A percentile compares a stretch with the other conserved stretches of the same genome.
Conservation (phyloP, 2,113 vertebrate genomes). For the Siniperca chuatsi region DNA sequence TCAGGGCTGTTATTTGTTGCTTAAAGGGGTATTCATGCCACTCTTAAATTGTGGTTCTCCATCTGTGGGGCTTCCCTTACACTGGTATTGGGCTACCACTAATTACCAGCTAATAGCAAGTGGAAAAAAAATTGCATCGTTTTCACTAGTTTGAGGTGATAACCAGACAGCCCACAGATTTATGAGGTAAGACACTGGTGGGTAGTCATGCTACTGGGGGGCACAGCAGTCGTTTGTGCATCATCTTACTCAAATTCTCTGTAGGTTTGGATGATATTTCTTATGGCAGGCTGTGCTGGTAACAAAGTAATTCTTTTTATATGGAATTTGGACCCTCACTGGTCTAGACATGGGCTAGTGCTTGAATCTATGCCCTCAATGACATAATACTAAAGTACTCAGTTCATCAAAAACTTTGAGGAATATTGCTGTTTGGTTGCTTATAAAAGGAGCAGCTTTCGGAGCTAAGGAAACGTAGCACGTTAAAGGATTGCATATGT, state of each 20-base stretch:
- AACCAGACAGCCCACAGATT: slow-evolving; percentile 76
- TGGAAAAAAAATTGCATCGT: slow-evolving; percentile 77
- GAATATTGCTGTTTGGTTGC: slow-evolving; percentile 59
- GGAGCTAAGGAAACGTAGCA: slow-evolving; percentile 45
- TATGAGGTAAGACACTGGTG: slow-evolving; percentile 74
- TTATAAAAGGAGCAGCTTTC: slow-evolving; percentile 61
- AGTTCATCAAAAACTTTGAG: slow-evolving; percentile 62
- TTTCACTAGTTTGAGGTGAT: slow-evolving; percentile 79
- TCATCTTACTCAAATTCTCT: slow-evolving; percentile 50
- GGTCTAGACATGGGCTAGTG: slow-evolving; percentile 76
- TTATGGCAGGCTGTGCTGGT: slow-evolving; percentile 60
- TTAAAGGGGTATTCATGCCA: slow-evolving; percentile 71
- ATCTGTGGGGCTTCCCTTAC: slow-evolving; percentile 76
- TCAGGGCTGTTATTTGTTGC: slow-evolving; percentile 69
- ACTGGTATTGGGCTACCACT: slow-evolving; percentile 82
- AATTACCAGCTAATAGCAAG: slow-evolving; percentile 78
- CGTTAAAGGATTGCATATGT: slow-evolving; percentile 71
- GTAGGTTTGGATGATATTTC: slow-evolving; percentile 62
- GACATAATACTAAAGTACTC: slow-evolving; percentile 64
- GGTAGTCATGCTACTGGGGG: slow-evolving; percentile 51
- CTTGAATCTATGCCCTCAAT: slow-evolving; percentile 72
- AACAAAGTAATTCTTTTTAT: slow-evolving; percentile 69
- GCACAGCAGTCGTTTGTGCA: slow-evolving; percentile 54
- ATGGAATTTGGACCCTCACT: slow-evolving; percentile 69
- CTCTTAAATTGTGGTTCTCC: slow-evolving; percentile 74